Evolutionary conservation across 2,797 vertebrate genomes (phyloP), one percentile per base, ranked within the genome.

Genomic region (Intellagama lesueurii): DNA sequence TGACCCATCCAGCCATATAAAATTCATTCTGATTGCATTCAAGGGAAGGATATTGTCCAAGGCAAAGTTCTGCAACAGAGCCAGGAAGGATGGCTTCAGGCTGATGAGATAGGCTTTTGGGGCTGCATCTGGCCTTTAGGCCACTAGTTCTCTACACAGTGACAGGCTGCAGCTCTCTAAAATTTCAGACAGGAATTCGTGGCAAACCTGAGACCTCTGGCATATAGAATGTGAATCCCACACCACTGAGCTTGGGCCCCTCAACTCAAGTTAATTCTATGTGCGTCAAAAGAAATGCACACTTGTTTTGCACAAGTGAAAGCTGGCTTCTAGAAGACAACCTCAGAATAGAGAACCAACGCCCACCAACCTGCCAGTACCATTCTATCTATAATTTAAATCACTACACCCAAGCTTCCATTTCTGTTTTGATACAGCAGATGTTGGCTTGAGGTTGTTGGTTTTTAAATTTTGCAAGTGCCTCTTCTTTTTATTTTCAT

Each of bases 281-380:
- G 14, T 12, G 56, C 11, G 40, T 16, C 22, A 35, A 73, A 73
- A 17, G 35, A 22, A 75, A 35, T 2, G 60, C 2, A 14, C 12
- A 14, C 32, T 24, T 16, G 64, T 40, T 56, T 77, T 86, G 26
- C 24, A 66, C 40, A 16, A 40, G 17, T n/a, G 73, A 60, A 9
- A 47, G 28, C 11, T 47, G 8, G 28, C 35, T 85, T 60, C 47
- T 35, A 28, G 6, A 76, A 19, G 52, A 24, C 47, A 77, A 92
- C 79, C 76, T 84, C 30, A 83, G 79, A 89, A 84, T 26, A 84
- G 32, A 26, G 44, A 26, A 40, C 12, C 81, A 77, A 22, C 47
- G 3, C 49, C 49, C 76, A 80, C 9, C 52, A 44, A 66, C 40
- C 85, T 90, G 70, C 70, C 47, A 64, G 52, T 35, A 22, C 81